Evolutionary conservation across 2,797 vertebrate species (phyloP).

Genomic region (Sciaenops ocellatus): DNA sequence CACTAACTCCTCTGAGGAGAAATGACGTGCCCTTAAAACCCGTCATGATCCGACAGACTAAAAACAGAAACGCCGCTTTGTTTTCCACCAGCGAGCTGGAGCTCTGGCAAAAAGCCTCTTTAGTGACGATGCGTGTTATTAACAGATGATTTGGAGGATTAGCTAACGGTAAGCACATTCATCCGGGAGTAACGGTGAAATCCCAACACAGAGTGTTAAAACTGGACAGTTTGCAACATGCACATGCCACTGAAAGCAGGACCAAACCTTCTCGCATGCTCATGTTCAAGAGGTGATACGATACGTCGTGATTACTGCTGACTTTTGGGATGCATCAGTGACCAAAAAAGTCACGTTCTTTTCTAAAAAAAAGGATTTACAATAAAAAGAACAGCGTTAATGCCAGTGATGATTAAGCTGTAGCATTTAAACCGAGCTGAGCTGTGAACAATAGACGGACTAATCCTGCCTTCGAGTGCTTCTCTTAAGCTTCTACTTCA

Average conservation of each 20-base stretch:
- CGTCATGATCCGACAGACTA: neutral
- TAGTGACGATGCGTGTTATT: conserved; percentile 15
- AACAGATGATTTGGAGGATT: conserved; percentile 58
- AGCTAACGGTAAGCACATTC: conserved; percentile 37
- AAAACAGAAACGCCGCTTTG: conserved; percentile 30
- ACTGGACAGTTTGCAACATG: neutral
- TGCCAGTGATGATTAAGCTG: conserved; percentile 24
- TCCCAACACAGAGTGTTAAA: conserved; percentile 8
- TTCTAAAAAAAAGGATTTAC: neutral
- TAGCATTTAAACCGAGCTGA: conserved; percentile 15
- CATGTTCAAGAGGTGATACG: neutral
- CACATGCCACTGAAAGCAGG: neutral
- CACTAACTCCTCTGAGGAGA: conserved; percentile 20
- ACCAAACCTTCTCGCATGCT: neutral
- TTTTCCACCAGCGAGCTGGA: neutral
- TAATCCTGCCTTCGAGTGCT: conserved; percentile 31
- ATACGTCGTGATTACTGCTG: neutral
- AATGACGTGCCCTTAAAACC: conserved; percentile 32
- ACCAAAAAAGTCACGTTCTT: neutral
- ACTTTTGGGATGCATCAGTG: neutral
- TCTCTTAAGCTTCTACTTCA: neutral
- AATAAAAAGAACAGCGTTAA: neutral
- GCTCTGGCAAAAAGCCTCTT: conserved; percentile 36
- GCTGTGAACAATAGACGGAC: conserved; percentile 23
- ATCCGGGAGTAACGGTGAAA: conserved; percentile 18